phyloP scores from a whole-genome alignment of 2,797 vertebrate species.

The Enteromius unitaeniatus region DNA sequence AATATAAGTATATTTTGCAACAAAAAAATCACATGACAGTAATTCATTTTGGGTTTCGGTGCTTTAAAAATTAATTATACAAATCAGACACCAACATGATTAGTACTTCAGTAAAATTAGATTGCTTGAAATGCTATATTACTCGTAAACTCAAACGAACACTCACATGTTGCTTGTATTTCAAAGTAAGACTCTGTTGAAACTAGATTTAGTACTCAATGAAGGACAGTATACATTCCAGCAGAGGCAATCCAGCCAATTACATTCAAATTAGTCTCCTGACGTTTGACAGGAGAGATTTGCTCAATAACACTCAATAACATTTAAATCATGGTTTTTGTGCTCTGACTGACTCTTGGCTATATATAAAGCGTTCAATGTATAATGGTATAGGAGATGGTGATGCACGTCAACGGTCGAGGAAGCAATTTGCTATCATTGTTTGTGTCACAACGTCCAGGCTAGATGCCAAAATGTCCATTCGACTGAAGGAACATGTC shows the following conservation, averaged over 20 bases:
- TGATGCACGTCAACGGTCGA: background rate
- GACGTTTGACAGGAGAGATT: background rate
- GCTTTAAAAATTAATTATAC: background rate
- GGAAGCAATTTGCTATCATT: conserved; percentile 22
- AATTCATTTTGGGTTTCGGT: background rate
- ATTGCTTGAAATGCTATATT: background rate
- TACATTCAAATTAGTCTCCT: background rate
- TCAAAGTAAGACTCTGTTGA: background rate
- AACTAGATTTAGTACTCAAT: background rate
- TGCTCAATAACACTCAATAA: background rate
- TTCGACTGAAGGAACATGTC: conserved; percentile 31
- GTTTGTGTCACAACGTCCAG: conserved; percentile 27
- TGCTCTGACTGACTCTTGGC: background rate
- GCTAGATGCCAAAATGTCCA: conserved; percentile 44
- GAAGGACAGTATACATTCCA: background rate
- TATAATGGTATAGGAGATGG: background rate
- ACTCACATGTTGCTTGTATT: background rate
- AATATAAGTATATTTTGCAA: background rate
- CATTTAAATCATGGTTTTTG: background rate
- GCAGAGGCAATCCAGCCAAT: background rate
- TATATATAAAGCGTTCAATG: conserved; percentile 2
- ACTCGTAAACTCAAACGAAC: background rate
- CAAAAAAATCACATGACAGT: background rate
- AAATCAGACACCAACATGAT: background rate
- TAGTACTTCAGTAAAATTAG: background rate